Percentiles rank a stretch among this genome's conserved stretches.
These are phyloP conservation scores for Lerista edwardsae DNA, from an alignment of 2,797 vertebrate species.

Conservation along the genomic window DNA sequence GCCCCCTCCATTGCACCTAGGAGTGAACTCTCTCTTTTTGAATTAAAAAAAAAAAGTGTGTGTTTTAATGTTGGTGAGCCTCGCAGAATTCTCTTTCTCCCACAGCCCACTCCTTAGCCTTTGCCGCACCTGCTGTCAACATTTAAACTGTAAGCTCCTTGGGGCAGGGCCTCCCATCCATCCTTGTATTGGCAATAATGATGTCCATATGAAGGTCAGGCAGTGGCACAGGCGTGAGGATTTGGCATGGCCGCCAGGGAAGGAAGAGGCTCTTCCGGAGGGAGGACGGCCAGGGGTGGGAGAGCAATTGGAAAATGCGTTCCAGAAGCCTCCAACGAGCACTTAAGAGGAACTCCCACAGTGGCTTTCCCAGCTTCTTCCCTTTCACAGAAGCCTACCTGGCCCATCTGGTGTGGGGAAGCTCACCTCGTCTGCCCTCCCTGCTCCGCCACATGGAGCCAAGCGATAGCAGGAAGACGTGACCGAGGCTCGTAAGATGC, in stretches of 20 bases:
- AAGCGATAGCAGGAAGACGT: too few relatives aligned
- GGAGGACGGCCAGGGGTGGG: accelerated
- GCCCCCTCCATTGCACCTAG: too few relatives aligned
- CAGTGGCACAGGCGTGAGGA: neutral
- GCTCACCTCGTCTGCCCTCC: neutral
- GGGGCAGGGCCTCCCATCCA: too few relatives aligned
- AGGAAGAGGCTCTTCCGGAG: neutral
- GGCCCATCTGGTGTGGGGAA: neutral
- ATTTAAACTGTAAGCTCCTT: neutral
- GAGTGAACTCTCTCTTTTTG: too few relatives aligned
- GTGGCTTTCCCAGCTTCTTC: neutral
- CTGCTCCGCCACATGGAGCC: neutral
- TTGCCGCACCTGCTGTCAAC: neutral
- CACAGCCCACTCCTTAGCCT: too few relatives aligned
- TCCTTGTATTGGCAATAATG: too few relatives aligned
- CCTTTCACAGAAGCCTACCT: neutral
- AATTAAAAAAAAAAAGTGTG: too few relatives aligned
- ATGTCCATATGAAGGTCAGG: too few relatives aligned
- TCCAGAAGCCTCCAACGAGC: accelerated
- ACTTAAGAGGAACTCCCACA: accelerated
- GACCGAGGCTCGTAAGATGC: too few relatives aligned
- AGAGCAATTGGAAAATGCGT: neutral
- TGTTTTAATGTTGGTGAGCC: too few relatives aligned
- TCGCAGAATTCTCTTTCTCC: neutral
- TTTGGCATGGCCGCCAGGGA: accelerated